Evolutionary conservation across 1,140 invertebrate genomes (phyloP).

Genomic region (Patella vulgata): DNA sequence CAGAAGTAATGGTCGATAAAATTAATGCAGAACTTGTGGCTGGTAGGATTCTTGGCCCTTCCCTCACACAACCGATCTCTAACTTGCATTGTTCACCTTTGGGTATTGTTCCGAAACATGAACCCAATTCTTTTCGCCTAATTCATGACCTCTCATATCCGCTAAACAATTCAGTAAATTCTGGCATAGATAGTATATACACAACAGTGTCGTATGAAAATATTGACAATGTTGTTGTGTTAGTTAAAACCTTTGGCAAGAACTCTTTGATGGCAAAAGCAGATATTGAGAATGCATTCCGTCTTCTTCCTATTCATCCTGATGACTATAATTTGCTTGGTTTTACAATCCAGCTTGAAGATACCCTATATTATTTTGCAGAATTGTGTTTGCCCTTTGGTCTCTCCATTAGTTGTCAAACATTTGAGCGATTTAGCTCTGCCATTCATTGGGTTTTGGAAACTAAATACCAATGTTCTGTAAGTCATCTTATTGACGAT

Average conservation of each 20-base stretch:
- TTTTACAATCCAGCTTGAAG: background rate
- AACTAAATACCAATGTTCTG: background rate
- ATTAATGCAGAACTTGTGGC: background rate
- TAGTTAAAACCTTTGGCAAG: background rate
- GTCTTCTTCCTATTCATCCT: background rate
- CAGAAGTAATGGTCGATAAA: too few species aligned
- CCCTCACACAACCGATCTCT: background rate
- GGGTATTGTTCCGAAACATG: conserved; percentile 1
- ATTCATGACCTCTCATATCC: conserved; percentile 6
- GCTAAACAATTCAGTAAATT: conserved; percentile 22
- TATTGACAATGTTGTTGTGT: too few species aligned
- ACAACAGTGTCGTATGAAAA: too few species aligned
- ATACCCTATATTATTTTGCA: conserved; percentile 15
- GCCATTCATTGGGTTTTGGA: conserved; percentile 24
- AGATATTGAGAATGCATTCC: too few species aligned
- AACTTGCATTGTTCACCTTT: background rate
- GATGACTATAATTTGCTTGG: background rate
- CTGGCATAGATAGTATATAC: too few species aligned
- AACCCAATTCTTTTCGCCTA: background rate
- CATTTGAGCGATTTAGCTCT: conserved; percentile 28
- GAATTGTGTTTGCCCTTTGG: conserved; percentile 34
- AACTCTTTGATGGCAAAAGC: background rate
- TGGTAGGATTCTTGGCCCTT: background rate
- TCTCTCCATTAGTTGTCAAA: conserved; percentile 26
- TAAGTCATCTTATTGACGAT: conserved; percentile 32